Evolutionary conservation across 2,113 vertebrate genomes (phyloP).

Genomic region (Odontophorus gujanensis): DNA sequence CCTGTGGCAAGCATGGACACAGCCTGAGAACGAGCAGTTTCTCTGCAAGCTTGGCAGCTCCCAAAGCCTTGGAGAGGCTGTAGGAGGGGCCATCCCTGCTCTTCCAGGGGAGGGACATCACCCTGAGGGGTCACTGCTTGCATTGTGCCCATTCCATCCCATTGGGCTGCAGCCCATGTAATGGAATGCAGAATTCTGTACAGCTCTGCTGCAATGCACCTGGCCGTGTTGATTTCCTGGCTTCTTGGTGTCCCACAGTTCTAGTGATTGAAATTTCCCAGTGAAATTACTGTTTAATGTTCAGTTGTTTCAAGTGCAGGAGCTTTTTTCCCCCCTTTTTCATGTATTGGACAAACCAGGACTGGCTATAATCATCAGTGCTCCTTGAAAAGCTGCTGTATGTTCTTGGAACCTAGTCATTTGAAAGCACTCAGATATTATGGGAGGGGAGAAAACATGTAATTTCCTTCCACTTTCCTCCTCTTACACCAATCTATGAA

Average conservation of each 20-base stretch:
- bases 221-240: background rate
- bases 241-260: background rate
- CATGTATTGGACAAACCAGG: conserved; percentile 22
- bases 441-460: conserved; percentile 69
- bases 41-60: background rate
- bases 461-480: conserved; percentile 73
- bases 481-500: conserved; percentile 33
- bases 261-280: conserved; percentile 17
- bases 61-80: accelerated
- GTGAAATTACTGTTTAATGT: conserved; percentile 52
- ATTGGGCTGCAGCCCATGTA: accelerated
- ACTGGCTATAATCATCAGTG: conserved; percentile 54
- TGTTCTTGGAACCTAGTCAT: conserved; percentile 66
- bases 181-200: accelerated
- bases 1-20: background rate
- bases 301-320: conserved; percentile 26
- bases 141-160: background rate
- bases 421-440: conserved; percentile 75
- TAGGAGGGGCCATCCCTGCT: background rate
- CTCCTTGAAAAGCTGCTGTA: conserved; percentile 69
- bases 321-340: background rate
- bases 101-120: background rate
- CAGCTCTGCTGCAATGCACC: background rate
- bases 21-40: background rate
- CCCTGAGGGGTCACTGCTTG: accelerated